These are phyloP conservation scores for Rhyacophila evoluta DNA, from an alignment of 2,888 invertebrate genomes.

Conservation along the genomic window DNA sequence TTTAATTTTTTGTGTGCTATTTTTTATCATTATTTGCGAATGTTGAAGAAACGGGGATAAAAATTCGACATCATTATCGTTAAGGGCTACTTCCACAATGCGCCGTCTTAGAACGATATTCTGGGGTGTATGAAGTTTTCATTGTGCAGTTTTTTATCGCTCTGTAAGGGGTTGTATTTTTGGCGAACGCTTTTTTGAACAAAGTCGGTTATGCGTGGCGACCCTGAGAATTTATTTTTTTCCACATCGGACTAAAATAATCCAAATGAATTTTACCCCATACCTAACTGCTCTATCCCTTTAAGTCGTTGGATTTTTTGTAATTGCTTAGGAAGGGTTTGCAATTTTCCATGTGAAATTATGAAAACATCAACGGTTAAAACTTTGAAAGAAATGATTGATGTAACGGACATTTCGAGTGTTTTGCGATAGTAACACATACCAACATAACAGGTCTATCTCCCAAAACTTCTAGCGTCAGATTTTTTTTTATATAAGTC, in stretches of 20 bases:
- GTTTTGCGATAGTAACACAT: background rate
- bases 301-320: constrained; percentile 5
- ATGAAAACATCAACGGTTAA: constrained; percentile 48
- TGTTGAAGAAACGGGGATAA: background rate
- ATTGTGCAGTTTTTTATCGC: constrained; percentile 54
- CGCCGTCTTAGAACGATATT: background rate
- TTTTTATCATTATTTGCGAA: constrained; percentile 10
- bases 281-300: background rate
- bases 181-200: constrained; percentile 38
- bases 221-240: constrained; percentile 49
- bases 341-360: constrained; percentile 46
- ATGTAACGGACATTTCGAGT: constrained; percentile 37
- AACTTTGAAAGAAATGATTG: constrained; percentile 28
- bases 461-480: too few relatives aligned
- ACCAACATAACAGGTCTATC: too few relatives aligned
- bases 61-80: background rate
- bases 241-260: background rate
- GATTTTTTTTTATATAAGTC: too few relatives aligned
- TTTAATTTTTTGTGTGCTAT: constrained; percentile 28
- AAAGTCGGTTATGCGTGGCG: constrained; percentile 51
- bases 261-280: background rate
- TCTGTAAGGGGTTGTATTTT: constrained; percentile 43
- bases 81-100: background rate
- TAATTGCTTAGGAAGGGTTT: constrained; percentile 7
- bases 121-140: constrained; percentile 27